A percentile compares a stretch with the other conserved stretches of the same genome.
Conservation (phyloP, 2,113 vertebrate species). For the Toxotes jaculatrix region DNA sequence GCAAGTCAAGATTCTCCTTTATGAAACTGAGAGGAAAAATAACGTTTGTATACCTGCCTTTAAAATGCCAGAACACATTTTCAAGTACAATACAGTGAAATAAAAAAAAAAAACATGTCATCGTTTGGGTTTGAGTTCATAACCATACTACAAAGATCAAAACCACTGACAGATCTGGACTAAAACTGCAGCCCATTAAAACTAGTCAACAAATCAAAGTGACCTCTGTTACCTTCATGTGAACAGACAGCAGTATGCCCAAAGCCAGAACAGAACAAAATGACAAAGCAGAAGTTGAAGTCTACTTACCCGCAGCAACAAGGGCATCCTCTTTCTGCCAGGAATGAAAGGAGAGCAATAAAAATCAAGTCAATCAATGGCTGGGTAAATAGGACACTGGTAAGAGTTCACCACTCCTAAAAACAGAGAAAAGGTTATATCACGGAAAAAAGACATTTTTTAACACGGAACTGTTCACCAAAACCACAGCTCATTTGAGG, state of each 20-base stretch:
- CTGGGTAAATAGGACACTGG: constrained; percentile 41
- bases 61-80: background rate
- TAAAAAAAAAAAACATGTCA: background rate
- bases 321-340: constrained; percentile 83
- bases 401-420: constrained; percentile 35
- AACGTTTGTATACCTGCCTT: background rate
- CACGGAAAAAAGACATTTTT: constrained; percentile 32
- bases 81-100: background rate
- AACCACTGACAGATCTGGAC: background rate
- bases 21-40: background rate
- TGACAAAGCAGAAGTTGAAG: constrained; percentile 36
- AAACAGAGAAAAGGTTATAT: constrained; percentile 60
- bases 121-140: background rate
- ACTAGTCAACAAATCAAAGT: background rate
- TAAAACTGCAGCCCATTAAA: constrained; percentile 13
- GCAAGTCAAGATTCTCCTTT: background rate
- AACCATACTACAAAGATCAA: background rate
- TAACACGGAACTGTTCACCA: constrained; percentile 9
- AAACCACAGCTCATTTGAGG: constrained; percentile 49
- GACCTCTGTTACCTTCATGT: constrained; percentile 8
- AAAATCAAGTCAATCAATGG: constrained; percentile 71
- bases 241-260: constrained; percentile 23
- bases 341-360: constrained; percentile 77
- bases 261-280: constrained; percentile 13
- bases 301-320: constrained; percentile 82